A percentile compares a stretch with the other conserved stretches of the same genome.
Conservation (phyloP, 1,140 invertebrate species). For the Zeugodacus cucurbitae region DNA sequence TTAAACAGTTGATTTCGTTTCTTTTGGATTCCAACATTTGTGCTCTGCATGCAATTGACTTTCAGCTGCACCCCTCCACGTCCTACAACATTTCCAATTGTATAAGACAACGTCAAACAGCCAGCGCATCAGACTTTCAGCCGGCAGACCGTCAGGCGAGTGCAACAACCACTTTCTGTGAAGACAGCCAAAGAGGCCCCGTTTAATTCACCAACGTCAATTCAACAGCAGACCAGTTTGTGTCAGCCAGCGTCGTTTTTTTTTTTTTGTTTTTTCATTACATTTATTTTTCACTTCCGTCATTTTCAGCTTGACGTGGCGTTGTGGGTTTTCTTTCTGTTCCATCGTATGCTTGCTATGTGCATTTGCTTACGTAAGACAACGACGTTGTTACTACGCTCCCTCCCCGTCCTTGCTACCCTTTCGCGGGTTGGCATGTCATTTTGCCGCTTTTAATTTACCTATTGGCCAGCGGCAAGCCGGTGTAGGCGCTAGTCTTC, state of each 20-base stretch:
- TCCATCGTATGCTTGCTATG: neutral
- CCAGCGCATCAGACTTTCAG: neutral
- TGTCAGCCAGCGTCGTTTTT: neutral
- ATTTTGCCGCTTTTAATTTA: neutral
- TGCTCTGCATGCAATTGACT: neutral
- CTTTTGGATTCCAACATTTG: neutral
- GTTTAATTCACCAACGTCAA: neutral
- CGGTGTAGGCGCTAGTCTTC: neutral
- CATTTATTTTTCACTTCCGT: slow-evolving; percentile 27
- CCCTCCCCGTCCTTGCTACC: neutral
- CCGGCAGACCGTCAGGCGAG: neutral
- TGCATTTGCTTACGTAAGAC: neutral
- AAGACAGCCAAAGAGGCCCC: neutral
- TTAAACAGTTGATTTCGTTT: neutral
- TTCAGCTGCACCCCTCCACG: neutral
- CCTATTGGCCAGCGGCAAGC: neutral
- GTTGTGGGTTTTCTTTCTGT: neutral
- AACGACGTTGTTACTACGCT: neutral
- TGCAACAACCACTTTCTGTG: neutral
- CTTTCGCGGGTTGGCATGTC: neutral
- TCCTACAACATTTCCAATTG: neutral
- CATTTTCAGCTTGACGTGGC: neutral
- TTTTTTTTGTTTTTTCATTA: neutral
- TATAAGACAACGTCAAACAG: neutral
- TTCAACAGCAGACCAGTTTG: neutral